A percentile compares a stretch with the other conserved stretches of the same genome.
phyloP scores from a whole-genome alignment of 1,140 invertebrate genomes.

The Nylanderia fulva region DNA sequence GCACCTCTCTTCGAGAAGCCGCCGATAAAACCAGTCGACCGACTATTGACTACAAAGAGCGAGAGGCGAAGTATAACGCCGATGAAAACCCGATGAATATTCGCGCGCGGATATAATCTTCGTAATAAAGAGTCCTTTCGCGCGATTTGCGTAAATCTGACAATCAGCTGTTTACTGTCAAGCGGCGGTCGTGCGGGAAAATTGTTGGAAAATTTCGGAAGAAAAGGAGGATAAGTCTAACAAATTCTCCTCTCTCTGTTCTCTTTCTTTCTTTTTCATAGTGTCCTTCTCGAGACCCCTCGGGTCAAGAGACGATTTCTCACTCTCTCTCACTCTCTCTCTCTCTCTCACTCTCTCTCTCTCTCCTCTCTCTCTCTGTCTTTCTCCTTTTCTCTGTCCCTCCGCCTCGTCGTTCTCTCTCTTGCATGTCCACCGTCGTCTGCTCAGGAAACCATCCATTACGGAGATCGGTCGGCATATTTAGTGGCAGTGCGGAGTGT shows the following conservation, averaged over 20 bases:
- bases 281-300: conserved; percentile 54
- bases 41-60: not conserved
- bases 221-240: conserved; percentile 42
- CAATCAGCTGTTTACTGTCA: not conserved
- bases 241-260: conserved; percentile 16
- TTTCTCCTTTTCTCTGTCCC: not conserved
- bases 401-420: conserved; percentile 66
- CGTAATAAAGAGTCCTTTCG: conserved; percentile 25
- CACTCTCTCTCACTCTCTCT: conserved; percentile 23
- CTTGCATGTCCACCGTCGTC: conserved; percentile 71
- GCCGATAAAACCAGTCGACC: conserved; percentile 75
- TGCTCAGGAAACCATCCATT: conserved; percentile 83
- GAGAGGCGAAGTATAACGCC: not conserved
- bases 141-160: not conserved
- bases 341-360: not conserved
- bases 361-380: conserved; percentile 63
- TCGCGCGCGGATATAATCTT: not conserved
- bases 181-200: not conserved
- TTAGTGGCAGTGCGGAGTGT: conserved; percentile 59
- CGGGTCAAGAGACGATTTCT: conserved; percentile 71
- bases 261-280: not conserved
- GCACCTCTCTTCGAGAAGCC: conserved; percentile 70
- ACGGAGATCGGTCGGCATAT: conserved; percentile 78
- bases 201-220: conserved; percentile 3
- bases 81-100: not conserved